These are phyloP conservation scores for Rhea pennata DNA, from an alignment of 2,113 vertebrate genomes.

Conservation along the genomic window DNA sequence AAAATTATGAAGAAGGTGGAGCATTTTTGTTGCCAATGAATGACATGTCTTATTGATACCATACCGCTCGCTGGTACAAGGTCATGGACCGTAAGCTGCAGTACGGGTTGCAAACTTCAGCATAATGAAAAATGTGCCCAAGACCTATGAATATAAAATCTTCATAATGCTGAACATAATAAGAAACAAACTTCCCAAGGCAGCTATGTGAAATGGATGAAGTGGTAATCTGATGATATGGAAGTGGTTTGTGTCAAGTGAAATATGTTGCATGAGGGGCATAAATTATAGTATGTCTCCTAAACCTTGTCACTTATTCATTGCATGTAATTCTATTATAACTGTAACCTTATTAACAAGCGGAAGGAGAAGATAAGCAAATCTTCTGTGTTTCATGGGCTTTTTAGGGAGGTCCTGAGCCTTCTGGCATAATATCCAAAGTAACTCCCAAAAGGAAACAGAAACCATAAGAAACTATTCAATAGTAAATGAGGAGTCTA, in stretches of 20 bases:
- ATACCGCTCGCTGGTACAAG: background rate
- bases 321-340: background rate
- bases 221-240: background rate
- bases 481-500: background rate
- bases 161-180: background rate
- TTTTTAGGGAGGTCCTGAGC: background rate
- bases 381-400: background rate
- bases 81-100: background rate
- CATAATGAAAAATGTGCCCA: background rate
- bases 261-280: background rate
- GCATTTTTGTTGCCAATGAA: background rate
- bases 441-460: background rate
- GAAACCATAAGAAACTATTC: constrained; percentile 25
- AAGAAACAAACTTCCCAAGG: background rate
- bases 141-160: background rate
- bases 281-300: background rate
- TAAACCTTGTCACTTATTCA: background rate
- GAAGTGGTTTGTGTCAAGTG: background rate
- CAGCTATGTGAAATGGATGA: background rate
- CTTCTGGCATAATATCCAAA: background rate
- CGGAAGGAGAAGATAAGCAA: background rate
- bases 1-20: constrained; percentile 14
- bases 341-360: background rate
- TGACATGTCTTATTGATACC: background rate
- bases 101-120: background rate